Percentiles rank a stretch among this genome's conserved stretches.
Conservation (phyloP, 2,113 vertebrate species). For the Pionites leucogaster region DNA sequence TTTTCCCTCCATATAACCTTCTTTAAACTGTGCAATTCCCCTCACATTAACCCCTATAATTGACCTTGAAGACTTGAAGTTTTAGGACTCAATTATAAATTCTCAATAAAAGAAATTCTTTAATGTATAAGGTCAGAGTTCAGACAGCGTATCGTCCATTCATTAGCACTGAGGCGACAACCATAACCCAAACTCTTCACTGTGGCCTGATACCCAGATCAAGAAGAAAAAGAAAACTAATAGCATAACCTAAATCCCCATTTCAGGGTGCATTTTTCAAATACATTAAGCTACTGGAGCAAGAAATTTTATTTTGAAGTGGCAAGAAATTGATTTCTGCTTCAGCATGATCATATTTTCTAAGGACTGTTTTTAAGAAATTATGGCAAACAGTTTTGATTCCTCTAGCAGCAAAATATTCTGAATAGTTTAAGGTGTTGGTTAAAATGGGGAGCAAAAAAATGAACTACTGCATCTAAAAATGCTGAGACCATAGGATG, state of each 20-base stretch:
- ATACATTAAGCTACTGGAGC: background rate
- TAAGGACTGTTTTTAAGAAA: background rate
- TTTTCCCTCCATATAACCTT: background rate
- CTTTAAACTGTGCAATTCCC: background rate
- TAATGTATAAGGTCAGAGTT: background rate
- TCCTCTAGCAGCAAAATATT: background rate
- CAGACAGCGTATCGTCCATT: background rate
- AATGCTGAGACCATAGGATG: background rate
- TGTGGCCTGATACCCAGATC: background rate
- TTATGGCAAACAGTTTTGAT: background rate
- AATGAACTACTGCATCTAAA: background rate
- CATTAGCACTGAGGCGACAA: background rate
- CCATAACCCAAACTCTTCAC: background rate
- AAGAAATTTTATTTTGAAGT: background rate
- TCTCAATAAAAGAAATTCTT: background rate
- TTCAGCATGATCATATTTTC: background rate
- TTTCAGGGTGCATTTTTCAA: background rate
- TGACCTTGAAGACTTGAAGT: background rate
- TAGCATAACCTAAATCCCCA: background rate
- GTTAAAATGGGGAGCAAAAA: background rate
- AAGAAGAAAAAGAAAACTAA: background rate
- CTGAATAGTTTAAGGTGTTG: background rate
- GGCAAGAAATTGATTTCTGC: background rate
- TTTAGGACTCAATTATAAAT: background rate
- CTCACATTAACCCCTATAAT: background rate